Conservation (phyloP, 2,113 vertebrate species). For the Ctenodactylus gundi region DNA sequence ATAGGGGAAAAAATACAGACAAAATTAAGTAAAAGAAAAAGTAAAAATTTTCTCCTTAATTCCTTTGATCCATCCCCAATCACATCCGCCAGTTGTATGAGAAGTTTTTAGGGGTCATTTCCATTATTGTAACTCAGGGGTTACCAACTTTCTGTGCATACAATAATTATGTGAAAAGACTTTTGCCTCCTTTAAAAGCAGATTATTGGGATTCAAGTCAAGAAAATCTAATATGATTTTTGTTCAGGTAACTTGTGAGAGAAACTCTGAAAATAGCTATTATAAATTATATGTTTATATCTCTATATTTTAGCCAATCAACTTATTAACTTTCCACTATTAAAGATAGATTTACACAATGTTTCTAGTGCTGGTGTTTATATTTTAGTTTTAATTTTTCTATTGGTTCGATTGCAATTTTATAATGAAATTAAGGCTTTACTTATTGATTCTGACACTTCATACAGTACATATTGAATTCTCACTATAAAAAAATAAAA, state of each 20-base stretch:
- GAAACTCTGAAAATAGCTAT: background rate
- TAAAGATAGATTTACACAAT: background rate
- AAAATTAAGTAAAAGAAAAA: conserved; percentile 33
- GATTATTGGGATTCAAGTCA: background rate
- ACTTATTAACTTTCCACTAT: background rate
- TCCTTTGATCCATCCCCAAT: background rate
- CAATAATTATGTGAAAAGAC: background rate
- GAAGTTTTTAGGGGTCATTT: conserved; percentile 16
- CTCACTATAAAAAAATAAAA: background rate
- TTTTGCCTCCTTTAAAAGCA: conserved; percentile 21
- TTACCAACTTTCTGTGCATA: background rate
- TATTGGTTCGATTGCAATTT: background rate
- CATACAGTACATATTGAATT: conserved; percentile 8
- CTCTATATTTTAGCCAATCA: background rate
- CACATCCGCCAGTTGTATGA: background rate
- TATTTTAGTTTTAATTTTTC: conserved; percentile 28
- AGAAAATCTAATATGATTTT: background rate
- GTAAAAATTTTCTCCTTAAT: background rate
- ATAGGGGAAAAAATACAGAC: background rate
- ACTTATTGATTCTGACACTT: background rate
- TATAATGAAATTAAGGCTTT: conserved; percentile 4
- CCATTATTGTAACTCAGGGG: conserved; percentile 9
- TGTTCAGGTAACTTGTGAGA: background rate
- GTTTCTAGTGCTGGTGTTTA: background rate
- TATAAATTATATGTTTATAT: background rate